A percentile compares a stretch with the other conserved stretches of the same genome.
Evolutionary conservation across 2,888 invertebrate genomes (phyloP).

Genomic region (Troglohyphantes excavatus): DNA sequence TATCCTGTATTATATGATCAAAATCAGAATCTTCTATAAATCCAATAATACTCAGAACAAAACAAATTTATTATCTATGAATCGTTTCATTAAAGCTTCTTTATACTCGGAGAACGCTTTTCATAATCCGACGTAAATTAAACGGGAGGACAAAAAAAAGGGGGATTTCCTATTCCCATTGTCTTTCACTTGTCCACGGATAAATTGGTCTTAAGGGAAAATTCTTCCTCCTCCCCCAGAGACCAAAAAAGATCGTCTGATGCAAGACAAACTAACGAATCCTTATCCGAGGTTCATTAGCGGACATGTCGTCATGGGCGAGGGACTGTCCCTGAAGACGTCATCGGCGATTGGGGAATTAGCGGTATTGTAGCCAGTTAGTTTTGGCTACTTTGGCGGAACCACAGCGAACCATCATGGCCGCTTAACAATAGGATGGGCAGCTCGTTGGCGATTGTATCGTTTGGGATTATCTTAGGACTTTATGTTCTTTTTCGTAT

Average conservation of each 20-base stretch:
- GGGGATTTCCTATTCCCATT: background rate
- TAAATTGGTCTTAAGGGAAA: background rate
- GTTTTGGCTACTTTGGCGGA: no score
- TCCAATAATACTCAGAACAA: no score
- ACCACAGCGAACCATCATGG: no score
- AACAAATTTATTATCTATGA: background rate
- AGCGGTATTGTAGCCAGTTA: no score
- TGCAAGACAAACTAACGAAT: background rate
- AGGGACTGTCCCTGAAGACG: background rate
- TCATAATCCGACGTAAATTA: background rate
- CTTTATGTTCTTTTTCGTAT: no score
- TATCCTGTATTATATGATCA: no score
- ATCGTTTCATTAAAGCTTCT: background rate
- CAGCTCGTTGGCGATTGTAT: no score
- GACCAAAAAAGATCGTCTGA: background rate
- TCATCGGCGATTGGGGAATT: no score
- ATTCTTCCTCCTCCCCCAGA: background rate
- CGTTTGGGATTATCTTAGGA: no score
- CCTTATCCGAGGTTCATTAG: conserved; percentile 5
- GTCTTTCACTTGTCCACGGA: background rate
- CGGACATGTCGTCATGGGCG: background rate
- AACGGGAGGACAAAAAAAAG: background rate
- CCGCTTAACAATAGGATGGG: no score
- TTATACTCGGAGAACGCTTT: background rate
- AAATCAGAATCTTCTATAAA: no score